Percentiles rank a stretch among this genome's conserved stretches.
Evolutionary conservation across 2,888 invertebrate genomes (phyloP).

Genomic region (Hermodice carunculata): DNA sequence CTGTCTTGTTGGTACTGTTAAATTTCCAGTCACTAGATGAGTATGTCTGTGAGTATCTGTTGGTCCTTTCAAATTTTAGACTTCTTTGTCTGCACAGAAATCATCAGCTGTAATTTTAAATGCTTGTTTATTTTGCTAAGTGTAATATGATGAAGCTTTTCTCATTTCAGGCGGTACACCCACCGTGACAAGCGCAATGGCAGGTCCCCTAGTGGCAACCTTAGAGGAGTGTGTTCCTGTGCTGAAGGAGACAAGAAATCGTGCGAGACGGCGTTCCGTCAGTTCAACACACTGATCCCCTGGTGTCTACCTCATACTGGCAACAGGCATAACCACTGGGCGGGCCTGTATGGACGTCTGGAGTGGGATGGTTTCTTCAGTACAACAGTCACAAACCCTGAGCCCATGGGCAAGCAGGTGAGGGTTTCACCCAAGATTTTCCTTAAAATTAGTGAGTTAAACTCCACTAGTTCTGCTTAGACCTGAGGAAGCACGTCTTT

Average conservation of each 20-base stretch:
- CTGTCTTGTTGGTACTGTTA: too few species aligned
- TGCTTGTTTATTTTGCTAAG: too few species aligned
- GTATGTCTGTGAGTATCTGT: too few species aligned
- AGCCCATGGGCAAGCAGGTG: constrained; percentile 88
- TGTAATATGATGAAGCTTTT: too few species aligned
- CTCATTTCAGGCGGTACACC: constrained; percentile 71
- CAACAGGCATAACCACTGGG: constrained; percentile 88
- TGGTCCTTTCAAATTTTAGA: background rate
- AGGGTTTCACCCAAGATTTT: too few species aligned
- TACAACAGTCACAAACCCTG: constrained; percentile 84
- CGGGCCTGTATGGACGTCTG: constrained; percentile 84
- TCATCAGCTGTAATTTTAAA: too few species aligned
- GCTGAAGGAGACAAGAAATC: constrained; percentile 70
- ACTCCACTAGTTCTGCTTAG: too few species aligned
- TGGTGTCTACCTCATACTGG: constrained; percentile 92
- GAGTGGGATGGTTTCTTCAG: constrained; percentile 89
- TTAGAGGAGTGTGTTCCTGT: constrained; percentile 85
- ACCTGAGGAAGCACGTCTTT: too few species aligned
- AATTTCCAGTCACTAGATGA: background rate
- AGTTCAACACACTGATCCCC: constrained; percentile 86
- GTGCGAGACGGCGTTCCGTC: constrained; percentile 81
- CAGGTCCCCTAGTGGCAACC: constrained; percentile 70
- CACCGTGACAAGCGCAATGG: constrained; percentile 74
- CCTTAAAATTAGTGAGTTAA: too few species aligned
- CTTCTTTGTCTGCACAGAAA: background rate